phyloP scores from a whole-genome alignment of 2,797 vertebrate species.

The Peromyscus aztecus region DNA sequence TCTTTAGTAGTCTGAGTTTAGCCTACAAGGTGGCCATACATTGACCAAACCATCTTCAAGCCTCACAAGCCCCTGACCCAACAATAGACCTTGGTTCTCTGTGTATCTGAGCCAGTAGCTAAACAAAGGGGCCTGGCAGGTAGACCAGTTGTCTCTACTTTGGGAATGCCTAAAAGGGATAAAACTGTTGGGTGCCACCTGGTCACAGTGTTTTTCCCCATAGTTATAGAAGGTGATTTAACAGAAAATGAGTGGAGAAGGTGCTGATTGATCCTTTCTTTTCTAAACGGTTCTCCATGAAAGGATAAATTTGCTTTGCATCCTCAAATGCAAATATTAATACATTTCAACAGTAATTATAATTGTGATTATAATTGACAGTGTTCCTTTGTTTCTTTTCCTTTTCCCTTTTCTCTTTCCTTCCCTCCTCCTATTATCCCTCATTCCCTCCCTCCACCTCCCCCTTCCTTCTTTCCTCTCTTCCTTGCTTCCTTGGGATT shows the following conservation, averaged over 20 bases:
- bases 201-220: background rate
- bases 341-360: constrained; percentile 21
- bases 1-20: background rate
- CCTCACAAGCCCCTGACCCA: background rate
- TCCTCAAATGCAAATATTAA: background rate
- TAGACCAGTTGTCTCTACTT: constrained; percentile 20
- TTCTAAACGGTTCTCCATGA: constrained; percentile 38
- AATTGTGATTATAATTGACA: background rate
- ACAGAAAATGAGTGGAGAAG: background rate
- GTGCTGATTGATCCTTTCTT: background rate
- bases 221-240: background rate
- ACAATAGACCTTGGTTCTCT: background rate
- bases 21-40: background rate
- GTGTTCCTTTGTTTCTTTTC: background rate
- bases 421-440: background rate
- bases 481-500: background rate
- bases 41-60: background rate
- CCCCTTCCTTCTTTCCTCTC: no score
- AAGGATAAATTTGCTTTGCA: background rate
- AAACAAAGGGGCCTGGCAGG: background rate
- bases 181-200: background rate
- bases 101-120: background rate
- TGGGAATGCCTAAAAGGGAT: background rate
- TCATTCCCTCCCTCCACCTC: background rate
- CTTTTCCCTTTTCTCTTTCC: background rate